phyloP scores from a whole-genome alignment of 1,140 invertebrate species.

The Brachionus manjavacas region DNA sequence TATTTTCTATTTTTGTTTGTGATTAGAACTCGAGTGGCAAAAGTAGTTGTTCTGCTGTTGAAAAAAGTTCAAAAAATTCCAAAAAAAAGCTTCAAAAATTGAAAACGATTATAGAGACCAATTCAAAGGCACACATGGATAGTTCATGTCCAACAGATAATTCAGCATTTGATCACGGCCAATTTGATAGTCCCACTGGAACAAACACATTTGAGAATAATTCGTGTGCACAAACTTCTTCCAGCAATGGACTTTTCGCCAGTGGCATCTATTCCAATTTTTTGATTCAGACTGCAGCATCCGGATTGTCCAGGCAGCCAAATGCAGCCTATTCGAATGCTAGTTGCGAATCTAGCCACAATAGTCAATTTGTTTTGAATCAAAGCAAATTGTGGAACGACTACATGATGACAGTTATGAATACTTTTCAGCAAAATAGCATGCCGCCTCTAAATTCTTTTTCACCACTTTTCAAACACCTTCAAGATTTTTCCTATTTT shows the following conservation, averaged over 20 bases:
- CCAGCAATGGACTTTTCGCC: not conserved
- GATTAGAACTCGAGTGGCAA: not conserved
- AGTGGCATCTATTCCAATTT: not conserved
- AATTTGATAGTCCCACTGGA: not conserved
- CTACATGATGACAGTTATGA: not conserved
- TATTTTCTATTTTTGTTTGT: too few relatives aligned
- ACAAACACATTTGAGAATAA: not conserved
- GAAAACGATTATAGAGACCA: not conserved
- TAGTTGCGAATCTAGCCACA: not conserved
- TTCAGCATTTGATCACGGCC: not conserved
- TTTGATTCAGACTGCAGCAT: not conserved
- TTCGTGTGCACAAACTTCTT: not conserved
- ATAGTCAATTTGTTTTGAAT: not conserved
- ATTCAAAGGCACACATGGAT: not conserved
- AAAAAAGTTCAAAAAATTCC: not conserved
- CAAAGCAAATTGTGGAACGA: constrained; percentile 15
- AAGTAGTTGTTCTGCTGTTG: not conserved
- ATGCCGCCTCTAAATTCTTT: not conserved
- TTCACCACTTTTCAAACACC: not conserved
- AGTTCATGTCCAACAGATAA: not conserved
- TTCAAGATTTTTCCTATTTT: not conserved
- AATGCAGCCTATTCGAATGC: not conserved
- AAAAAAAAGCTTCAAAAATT: constrained; percentile 3
- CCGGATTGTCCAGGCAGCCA: not conserved
- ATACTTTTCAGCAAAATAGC: not conserved